Evolutionary conservation across 2,113 vertebrate species (phyloP), one percentile per base, ranked within the genome.

Genomic region (Chionodraco myersi): DNA sequence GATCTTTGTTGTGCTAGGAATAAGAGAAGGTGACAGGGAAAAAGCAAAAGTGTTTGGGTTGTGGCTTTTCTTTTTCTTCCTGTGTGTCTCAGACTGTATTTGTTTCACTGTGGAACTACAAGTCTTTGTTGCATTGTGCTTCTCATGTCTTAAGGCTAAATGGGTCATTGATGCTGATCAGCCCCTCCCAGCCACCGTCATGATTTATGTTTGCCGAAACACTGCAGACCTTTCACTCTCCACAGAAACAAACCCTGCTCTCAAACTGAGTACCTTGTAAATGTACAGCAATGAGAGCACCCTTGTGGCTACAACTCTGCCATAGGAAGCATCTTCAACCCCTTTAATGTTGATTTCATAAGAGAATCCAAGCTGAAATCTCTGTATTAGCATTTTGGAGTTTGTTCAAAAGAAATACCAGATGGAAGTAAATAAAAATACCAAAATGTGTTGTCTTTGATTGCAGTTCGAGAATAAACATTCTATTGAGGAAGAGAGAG

Each of bases 391-490:
- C 57, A 57, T 76, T 78, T 64, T 18, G 47, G 21, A n/a, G 63
- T 78, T 88, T 89, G 72, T 79, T 88, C 53, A 76, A 82, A 85
- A 82, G 68, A 78, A 45, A 62, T 36, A 48, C 18, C 10, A 73
- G 60, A 65, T 6, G 0, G 57, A 63, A 77, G 53, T 36, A 52
- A 88, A 84, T 41, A 5, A 88, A 77, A 88, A 44, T 54, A 84
- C 68, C 68, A 66, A 72, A 30, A 70, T 79, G 48, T 18, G 34
- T 84, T 59, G 68, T 63, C 72, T 82, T 77, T 88, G 77, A 86
- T 84, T 85, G 51, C 30, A 30, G 2, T 47, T 26, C 75, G 60
- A 68, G 7, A 83, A 11, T 44, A 88, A 90, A 77, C 54, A 59
- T 75, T 57, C 49, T 78, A 51, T 51, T 86, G 77, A 79, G 73